Base-by-base conservation (phyloP, 92 coral and sea anemone genomes). In the Parazoanthus swiftii region DNA sequence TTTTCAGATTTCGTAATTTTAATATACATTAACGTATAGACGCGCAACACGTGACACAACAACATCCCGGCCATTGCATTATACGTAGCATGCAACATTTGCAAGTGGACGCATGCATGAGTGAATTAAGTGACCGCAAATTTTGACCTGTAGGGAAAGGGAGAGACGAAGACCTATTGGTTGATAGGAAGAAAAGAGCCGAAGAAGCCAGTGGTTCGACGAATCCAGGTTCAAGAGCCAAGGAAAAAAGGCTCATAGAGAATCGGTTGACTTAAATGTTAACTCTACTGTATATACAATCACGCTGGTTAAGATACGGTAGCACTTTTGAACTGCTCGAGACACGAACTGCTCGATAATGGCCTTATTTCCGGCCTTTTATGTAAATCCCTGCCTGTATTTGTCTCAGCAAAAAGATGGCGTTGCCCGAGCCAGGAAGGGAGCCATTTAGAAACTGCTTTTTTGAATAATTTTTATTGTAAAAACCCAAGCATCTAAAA, bases 161-260 rank as follows among this genome's bases (percentile, higher is more conserved):
- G 94, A 18, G 94, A 92, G 79, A 91, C 91, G 76, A 89, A 91
- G 51, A 94, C 97, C 3, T 89, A 89, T 77, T 94, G 97, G 97
- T 46, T 94, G 72, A 92, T 75, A 37, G 96, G 94, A 50, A 88
- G 80, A 39, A 89, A 86, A 20, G 88, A 83, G 13, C 59, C 46
- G 29, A 76, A 46, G 43, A 79, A 84, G 39, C 87, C 70, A 20
- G 67, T 70, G 42, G 11, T 73, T n/a, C 78, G 51, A 15, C 66
- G 87, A 3, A 80, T 80, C 29, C 85, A 58, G 50, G 85, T 80
- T 56, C 85, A 80, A 54, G 85, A 80, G 43, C 13, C 70, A 3
- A 39, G 7, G 23, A 33, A 58, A 38, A 29, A 16, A 14, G 36
- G 1, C 48, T 56, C 72, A 0, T 80, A 80, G 73, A 59, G n/a